These are phyloP conservation scores for Nemopilema nomurai DNA, from an alignment of 30 jellyfish, hydroid and myxozoan genomes.

Conservation along the genomic window DNA sequence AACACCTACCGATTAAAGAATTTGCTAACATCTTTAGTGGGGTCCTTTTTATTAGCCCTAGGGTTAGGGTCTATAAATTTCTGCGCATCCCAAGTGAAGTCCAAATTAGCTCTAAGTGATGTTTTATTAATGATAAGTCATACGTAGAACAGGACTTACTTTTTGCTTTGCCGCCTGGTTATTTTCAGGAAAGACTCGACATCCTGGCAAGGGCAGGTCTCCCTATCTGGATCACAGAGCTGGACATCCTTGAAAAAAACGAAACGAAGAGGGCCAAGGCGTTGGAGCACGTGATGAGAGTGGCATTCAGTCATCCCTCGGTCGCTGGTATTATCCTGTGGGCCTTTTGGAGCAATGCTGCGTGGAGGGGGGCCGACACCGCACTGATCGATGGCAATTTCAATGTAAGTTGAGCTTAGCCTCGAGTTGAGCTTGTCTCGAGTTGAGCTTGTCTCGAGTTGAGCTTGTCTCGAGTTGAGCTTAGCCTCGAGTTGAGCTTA, in stretches of 20 bases:
- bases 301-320: constrained; percentile 80
- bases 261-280: constrained; percentile 78
- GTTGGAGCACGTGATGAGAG: constrained; percentile 78
- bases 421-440: constrained; percentile 2
- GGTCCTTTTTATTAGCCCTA: no score
- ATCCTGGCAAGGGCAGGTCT: constrained; percentile 77
- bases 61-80: no score
- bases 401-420: constrained; percentile 36
- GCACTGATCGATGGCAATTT: constrained; percentile 68
- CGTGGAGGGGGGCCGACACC: constrained; percentile 93
- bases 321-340: constrained; percentile 86
- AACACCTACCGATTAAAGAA: no score
- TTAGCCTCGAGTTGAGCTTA: no score
- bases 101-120: no score
- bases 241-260: constrained; percentile 69
- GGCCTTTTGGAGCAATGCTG: constrained; percentile 85
- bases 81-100: no score
- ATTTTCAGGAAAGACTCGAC: constrained; percentile 89
- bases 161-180: no score
- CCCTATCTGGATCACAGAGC: constrained; percentile 96
- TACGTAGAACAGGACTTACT: no score
- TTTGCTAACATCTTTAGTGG: no score
- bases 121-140: no score
- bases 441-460: no score
- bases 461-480: no score